Evolutionary conservation across 2,113 vertebrate genomes (phyloP).

Genomic region (Nothoprocta pentlandii): DNA sequence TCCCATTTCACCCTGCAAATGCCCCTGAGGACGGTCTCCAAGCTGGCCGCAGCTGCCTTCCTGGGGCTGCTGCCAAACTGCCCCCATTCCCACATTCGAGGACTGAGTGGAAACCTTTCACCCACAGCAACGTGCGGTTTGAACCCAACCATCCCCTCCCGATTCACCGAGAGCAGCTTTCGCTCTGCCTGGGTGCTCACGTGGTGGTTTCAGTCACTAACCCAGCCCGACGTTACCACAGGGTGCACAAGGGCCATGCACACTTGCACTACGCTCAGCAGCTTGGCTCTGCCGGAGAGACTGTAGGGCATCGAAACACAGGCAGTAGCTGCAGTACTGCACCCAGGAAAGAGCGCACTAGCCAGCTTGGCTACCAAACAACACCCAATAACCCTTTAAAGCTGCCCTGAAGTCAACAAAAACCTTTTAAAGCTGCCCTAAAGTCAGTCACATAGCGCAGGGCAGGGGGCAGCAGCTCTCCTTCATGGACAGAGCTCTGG

Average conservation of each 20-base stretch:
- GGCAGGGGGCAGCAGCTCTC: neutral
- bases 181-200: too few relatives aligned
- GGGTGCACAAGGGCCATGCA: rapidly evolving
- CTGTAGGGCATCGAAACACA: rapidly evolving
- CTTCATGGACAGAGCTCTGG: neutral
- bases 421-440: neutral
- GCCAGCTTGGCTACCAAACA: neutral
- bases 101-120: too few relatives aligned
- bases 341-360: neutral
- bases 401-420: neutral
- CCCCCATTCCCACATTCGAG: too few relatives aligned
- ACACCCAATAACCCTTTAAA: neutral
- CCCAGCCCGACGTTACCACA: too few relatives aligned
- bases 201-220: neutral
- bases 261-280: rapidly evolving
- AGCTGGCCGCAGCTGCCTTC: too few relatives aligned
- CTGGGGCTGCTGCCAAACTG: too few relatives aligned
- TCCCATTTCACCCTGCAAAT: neutral
- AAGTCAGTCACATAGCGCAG: neutral
- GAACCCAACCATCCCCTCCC: neutral
- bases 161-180: too few relatives aligned
- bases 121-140: too few relatives aligned
- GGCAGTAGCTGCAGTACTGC: neutral
- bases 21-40: neutral
- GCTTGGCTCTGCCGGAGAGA: neutral